These are phyloP conservation scores for Drosophila antonietae DNA, from an alignment of 2,888 invertebrate genomes.

Conservation along the genomic window DNA sequence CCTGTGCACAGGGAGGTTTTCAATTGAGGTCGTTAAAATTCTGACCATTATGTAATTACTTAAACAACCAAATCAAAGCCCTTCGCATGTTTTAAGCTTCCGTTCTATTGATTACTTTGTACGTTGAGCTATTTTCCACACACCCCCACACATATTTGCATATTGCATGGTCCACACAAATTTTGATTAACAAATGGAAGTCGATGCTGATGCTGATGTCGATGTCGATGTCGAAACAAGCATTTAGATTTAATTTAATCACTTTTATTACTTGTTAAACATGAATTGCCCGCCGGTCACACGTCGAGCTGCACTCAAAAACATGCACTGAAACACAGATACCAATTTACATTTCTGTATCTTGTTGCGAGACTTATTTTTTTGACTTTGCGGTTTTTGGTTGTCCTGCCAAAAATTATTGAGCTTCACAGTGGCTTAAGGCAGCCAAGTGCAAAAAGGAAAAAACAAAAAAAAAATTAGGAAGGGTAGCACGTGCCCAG, in stretches of 20 bases:
- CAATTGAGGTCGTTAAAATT: slow-evolving; percentile 14
- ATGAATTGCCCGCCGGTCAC: slow-evolving; percentile 57
- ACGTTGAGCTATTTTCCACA: slow-evolving; percentile 26
- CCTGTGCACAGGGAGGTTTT: slow-evolving; percentile 19
- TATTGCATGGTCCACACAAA: slow-evolving; percentile 56
- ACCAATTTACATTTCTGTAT: slow-evolving; percentile 20
- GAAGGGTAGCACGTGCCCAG: slow-evolving; percentile 58
- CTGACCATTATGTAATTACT: slow-evolving; percentile 70
- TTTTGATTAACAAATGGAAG: slow-evolving; percentile 71
- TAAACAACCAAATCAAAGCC: slow-evolving; percentile 47
- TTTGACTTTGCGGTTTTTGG: slow-evolving; percentile 60
- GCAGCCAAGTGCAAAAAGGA: background rate
- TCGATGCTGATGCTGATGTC: too few species aligned
- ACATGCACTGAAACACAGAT: slow-evolving; percentile 13
- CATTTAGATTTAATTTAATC: slow-evolving; percentile 72
- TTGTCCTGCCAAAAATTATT: slow-evolving; percentile 25
- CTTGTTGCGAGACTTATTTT: slow-evolving; percentile 48
- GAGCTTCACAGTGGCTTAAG: slow-evolving; percentile 25
- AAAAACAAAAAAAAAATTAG: background rate
- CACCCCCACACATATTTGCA: slow-evolving; percentile 41
- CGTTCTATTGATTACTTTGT: slow-evolving; percentile 71
- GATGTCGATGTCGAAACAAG: slow-evolving; percentile 37
- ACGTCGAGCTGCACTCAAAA: slow-evolving; percentile 33
- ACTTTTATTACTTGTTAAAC: slow-evolving; percentile 74
- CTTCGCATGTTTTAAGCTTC: slow-evolving; percentile 49